Percentiles rank a stretch among this genome's conserved stretches.
These are phyloP conservation scores for Spodoptera litura DNA, from an alignment of 1,140 invertebrate species.

Conservation along the genomic window DNA sequence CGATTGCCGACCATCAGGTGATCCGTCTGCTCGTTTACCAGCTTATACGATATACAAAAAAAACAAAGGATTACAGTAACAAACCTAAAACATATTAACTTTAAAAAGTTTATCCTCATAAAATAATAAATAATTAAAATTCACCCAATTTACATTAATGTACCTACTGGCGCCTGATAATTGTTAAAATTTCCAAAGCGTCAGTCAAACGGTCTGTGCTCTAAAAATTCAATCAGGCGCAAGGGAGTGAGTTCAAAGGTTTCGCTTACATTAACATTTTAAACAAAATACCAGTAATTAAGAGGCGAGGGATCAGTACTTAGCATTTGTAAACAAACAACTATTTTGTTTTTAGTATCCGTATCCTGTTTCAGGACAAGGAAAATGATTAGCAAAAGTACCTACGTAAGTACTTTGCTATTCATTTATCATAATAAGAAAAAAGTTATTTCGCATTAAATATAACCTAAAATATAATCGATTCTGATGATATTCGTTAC, in stretches of 20 bases:
- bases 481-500: no score
- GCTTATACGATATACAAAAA: no score
- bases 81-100: background rate
- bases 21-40: no score
- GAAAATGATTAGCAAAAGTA: background rate
- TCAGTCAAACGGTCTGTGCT: constrained; percentile 26
- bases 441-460: no score
- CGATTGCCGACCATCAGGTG: no score
- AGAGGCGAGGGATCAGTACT: constrained; percentile 1
- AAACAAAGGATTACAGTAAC: no score
- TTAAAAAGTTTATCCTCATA: background rate
- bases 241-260: constrained; percentile 23
- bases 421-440: no score
- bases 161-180: constrained; percentile 5
- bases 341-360: background rate
- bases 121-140: background rate
- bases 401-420: no score
- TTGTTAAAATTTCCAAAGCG: background rate
- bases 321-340: constrained; percentile 28
- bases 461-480: no score
- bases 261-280: constrained; percentile 26
- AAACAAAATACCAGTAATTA: constrained; percentile 18
- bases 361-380: background rate
- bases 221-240: constrained; percentile 37
- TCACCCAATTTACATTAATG: no score